A percentile compares a stretch with the other conserved stretches of the same genome.
Evolutionary conservation across 1,140 invertebrate genomes (phyloP).

Genomic region (Drosophila insularis): DNA sequence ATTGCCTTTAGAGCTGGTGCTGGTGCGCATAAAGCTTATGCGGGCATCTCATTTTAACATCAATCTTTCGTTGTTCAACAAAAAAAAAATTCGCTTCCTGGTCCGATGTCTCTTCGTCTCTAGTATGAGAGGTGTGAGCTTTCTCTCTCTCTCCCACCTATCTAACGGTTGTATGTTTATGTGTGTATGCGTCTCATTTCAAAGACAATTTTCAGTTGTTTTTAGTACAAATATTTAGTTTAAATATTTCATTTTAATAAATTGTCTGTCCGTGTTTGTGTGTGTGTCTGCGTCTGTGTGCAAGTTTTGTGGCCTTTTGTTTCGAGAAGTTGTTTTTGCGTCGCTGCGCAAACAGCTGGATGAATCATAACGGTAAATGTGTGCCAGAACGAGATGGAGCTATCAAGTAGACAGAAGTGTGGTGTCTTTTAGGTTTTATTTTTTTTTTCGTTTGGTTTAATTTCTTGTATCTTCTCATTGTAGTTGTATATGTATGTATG

Average conservation of each 20-base stretch:
- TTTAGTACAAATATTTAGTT: conserved; percentile 54
- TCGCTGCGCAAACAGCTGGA: conserved; percentile 71
- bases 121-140: not conserved
- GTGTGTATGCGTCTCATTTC: not conserved
- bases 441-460: conserved; percentile 42
- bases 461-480: conserved; percentile 28
- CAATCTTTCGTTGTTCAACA: conserved; percentile 68
- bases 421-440: conserved; percentile 2
- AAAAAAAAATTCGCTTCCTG: conserved; percentile 67
- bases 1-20: not conserved
- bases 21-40: conserved; percentile 45
- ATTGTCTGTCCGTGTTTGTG: conserved; percentile 4
- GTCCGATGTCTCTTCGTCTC: conserved; percentile 28
- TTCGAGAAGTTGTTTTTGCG: conserved; percentile 53
- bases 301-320: conserved; percentile 40
- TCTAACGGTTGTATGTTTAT: not conserved
- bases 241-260: conserved; percentile 57
- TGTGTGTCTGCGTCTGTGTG: not conserved
- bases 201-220: conserved; percentile 33
- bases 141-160: not conserved
- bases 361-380: conserved; percentile 71
- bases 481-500: conserved; percentile 28
- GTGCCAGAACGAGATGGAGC: conserved; percentile 19
- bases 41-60: conserved; percentile 69
- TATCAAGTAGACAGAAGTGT: conserved; percentile 7